These are phyloP conservation scores for Sinella curviseta DNA, from an alignment of 1,140 invertebrate species.

Conservation along the genomic window DNA sequence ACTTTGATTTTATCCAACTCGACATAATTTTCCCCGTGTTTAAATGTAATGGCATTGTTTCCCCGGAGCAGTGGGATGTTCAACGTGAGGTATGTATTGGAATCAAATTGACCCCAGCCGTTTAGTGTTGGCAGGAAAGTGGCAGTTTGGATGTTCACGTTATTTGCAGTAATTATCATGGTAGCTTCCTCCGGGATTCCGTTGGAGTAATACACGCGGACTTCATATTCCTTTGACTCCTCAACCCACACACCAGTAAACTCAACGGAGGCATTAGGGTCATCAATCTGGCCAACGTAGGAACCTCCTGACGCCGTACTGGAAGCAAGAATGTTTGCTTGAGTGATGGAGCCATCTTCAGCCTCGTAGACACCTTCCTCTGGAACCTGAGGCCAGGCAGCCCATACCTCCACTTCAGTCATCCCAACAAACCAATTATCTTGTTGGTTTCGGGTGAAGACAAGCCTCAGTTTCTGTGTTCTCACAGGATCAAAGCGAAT, in stretches of 20 bases:
- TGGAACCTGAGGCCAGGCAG: constrained; percentile 29
- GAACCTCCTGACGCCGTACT: constrained; percentile 32
- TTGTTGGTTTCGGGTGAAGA: constrained; percentile 33
- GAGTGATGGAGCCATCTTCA: constrained; percentile 40
- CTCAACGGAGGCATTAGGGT: constrained; percentile 27
- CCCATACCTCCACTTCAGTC: constrained; percentile 45
- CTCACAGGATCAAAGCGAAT: constrained; percentile 33
- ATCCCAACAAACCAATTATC: constrained; percentile 41
- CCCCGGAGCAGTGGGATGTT: constrained; percentile 23
- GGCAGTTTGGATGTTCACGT: background rate
- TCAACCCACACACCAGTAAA: constrained; percentile 44
- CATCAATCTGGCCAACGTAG: constrained; percentile 35
- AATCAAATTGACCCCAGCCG: constrained; percentile 36
- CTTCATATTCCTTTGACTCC: constrained; percentile 21
- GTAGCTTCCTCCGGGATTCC: constrained; percentile 16
- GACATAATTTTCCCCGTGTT: constrained; percentile 16
- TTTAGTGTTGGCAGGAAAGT: constrained; percentile 20
- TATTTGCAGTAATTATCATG: constrained; percentile 26
- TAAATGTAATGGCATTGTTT: constrained; percentile 40
- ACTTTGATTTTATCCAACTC: constrained; percentile 30
- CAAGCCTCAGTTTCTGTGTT: constrained; percentile 36
- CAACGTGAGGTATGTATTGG: constrained; percentile 6
- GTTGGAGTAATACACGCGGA: constrained; percentile 40
- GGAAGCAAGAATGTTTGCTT: constrained; percentile 24
- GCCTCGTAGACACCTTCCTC: constrained; percentile 32